These are phyloP conservation scores for Diplosoma virens DNA, from an alignment of 23 tunicate genomes.

Conservation along the genomic window DNA sequence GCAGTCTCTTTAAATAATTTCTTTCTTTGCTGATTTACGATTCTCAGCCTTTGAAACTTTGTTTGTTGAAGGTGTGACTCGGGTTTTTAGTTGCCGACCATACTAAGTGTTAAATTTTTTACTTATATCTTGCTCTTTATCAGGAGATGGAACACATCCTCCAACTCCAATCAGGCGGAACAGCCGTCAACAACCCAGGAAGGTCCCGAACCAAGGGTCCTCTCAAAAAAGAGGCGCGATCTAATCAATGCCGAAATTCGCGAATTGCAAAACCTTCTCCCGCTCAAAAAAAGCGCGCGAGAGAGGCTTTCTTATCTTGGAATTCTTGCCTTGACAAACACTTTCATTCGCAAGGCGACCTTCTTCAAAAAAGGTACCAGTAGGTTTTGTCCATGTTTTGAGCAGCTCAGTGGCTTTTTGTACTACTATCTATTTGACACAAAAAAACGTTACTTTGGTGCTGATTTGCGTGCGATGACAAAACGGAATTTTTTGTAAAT, in stretches of 20 bases:
- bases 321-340: constrained; percentile 90
- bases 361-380: constrained; percentile 95
- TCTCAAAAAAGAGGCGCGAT: constrained; percentile 87
- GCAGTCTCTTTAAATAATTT: too few species aligned
- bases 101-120: not conserved
- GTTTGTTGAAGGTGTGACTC: not conserved
- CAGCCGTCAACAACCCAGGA: constrained; percentile 39
- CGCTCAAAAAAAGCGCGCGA: constrained; percentile 88
- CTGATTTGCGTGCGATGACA: too few species aligned
- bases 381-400: too few species aligned
- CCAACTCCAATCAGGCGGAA: constrained; percentile 32
- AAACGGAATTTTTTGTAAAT: too few species aligned
- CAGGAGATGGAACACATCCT: constrained; percentile 62
- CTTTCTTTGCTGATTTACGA: too few species aligned
- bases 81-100: not conserved
- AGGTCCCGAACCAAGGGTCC: constrained; percentile 93
- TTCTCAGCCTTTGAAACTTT: too few species aligned
- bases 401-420: too few species aligned
- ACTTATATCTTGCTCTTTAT: not conserved
- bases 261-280: constrained; percentile 90
- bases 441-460: too few species aligned
- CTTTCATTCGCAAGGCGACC: constrained; percentile 95
- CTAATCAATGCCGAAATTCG: constrained; percentile 94
- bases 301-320: constrained; percentile 92
- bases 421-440: too few species aligned